Evolutionary conservation across 1,140 invertebrate genomes (phyloP).

Genomic region (Palaemon carinicauda): DNA sequence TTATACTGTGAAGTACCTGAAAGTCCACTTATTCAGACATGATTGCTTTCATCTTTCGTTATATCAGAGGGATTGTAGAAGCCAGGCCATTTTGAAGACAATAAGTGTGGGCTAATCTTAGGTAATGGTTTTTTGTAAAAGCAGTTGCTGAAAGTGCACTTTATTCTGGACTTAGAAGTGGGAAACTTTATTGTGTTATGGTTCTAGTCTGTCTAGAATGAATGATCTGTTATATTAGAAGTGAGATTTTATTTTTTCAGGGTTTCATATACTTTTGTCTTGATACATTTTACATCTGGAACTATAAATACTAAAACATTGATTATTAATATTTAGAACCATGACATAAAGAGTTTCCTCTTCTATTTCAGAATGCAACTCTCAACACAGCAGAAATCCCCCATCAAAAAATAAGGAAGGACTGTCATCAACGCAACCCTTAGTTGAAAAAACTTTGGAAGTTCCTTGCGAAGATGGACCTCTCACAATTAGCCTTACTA

Average conservation of each 20-base stretch:
- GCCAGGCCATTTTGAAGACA: no score
- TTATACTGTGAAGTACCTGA: no score
- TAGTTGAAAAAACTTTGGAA: constrained; percentile 29
- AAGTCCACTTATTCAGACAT: no score
- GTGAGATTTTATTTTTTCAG: not conserved
- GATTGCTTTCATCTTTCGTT: not conserved
- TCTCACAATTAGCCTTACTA: constrained; percentile 41
- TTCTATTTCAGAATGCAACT: constrained; percentile 7
- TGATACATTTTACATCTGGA: no score
- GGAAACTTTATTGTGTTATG: constrained; percentile 25
- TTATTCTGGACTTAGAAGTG: not conserved
- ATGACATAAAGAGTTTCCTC: constrained; percentile 31
- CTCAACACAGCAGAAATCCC: not conserved
- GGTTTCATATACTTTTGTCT: not conserved
- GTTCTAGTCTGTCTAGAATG: constrained; percentile 6
- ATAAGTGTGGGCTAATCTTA: not conserved
- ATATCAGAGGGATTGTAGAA: not conserved
- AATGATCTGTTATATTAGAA: not conserved
- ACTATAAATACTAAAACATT: no score
- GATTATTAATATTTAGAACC: not conserved
- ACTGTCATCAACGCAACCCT: not conserved
- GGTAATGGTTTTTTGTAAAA: not conserved
- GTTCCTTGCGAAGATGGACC: constrained; percentile 44
- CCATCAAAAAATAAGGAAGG: constrained; percentile 7
- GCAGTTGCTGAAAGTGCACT: not conserved